Percentiles rank a stretch among this genome's conserved stretches.
These are phyloP conservation scores for Nothobranchius furzeri DNA, from an alignment of 2,113 vertebrate genomes.

Conservation along the genomic window DNA sequence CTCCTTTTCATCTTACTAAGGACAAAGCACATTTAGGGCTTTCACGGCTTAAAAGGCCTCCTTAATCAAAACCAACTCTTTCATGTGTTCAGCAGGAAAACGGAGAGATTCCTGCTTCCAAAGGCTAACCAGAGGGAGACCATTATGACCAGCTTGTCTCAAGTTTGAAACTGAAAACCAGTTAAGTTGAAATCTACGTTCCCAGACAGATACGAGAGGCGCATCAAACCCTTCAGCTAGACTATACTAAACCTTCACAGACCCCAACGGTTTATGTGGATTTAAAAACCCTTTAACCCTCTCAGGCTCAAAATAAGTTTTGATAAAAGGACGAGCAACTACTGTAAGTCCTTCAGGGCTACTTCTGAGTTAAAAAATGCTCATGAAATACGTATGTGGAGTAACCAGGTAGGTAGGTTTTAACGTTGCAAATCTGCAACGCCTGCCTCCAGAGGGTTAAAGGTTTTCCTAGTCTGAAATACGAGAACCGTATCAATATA, in stretches of 20 bases:
- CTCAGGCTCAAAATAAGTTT: too few species aligned
- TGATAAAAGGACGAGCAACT: too few species aligned
- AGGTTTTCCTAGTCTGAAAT: not conserved
- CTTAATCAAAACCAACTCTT: conserved; percentile 74
- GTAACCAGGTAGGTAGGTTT: too few species aligned
- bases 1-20: conserved; percentile 75
- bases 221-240: not conserved
- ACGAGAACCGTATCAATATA: not conserved
- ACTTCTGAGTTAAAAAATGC: too few species aligned
- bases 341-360: too few species aligned
- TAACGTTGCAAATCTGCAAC: too few species aligned
- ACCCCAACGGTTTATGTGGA: not conserved
- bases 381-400: too few species aligned
- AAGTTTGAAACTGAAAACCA: conserved; percentile 40
- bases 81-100: conserved; percentile 69
- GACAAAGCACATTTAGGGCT: conserved; percentile 74
- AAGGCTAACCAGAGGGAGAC: conserved; percentile 57
- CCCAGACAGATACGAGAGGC: conserved; percentile 20
- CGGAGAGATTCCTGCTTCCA: conserved; percentile 60
- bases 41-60: conserved; percentile 71
- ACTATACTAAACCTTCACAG: not conserved
- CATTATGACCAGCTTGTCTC: conserved; percentile 41
- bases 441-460: not conserved
- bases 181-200: conserved; percentile 1
- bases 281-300: not conserved